phyloP scores from a whole-genome alignment of 2,797 vertebrate genomes.

The Psittacula echo region DNA sequence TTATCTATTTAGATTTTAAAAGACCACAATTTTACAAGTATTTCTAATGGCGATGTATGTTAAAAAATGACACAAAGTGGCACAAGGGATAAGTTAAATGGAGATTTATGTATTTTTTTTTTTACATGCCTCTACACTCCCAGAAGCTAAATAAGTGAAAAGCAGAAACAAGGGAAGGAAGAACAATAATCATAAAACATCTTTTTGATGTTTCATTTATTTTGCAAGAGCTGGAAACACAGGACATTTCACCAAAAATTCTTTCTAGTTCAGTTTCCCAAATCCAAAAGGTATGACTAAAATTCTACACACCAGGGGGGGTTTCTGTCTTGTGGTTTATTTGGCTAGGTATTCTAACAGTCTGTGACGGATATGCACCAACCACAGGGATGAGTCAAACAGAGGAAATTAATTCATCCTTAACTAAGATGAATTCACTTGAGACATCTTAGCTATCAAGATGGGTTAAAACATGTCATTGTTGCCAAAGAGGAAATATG shows the following conservation, averaged over 20 bases:
- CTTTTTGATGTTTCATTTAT: neutral
- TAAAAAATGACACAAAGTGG: neutral
- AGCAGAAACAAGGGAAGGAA: neutral
- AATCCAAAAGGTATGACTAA: neutral
- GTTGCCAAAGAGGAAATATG: conserved; percentile 41
- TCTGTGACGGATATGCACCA: neutral
- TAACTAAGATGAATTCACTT: conserved; percentile 40
- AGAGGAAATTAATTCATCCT: conserved; percentile 63
- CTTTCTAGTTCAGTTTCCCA: neutral
- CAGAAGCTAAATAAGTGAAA: neutral
- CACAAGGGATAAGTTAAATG: neutral
- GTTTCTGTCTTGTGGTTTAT: conserved; percentile 19
- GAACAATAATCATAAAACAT: neutral
- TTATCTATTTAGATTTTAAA: neutral
- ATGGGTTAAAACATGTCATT: neutral
- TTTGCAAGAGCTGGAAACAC: neutral
- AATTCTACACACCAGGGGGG: neutral
- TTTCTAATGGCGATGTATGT: neutral
- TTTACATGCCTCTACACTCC: neutral
- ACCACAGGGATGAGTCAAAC: conserved; percentile 22
- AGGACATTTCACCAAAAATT: neutral
- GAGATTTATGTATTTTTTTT: neutral
- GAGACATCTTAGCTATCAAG: conserved; percentile 35
- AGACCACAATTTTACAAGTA: accelerated
- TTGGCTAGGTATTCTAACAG: neutral